A percentile compares a stretch with the other conserved stretches of the same genome.
Evolutionary conservation across 2,797 vertebrate genomes (phyloP).

Genomic region (Pterois miles): DNA sequence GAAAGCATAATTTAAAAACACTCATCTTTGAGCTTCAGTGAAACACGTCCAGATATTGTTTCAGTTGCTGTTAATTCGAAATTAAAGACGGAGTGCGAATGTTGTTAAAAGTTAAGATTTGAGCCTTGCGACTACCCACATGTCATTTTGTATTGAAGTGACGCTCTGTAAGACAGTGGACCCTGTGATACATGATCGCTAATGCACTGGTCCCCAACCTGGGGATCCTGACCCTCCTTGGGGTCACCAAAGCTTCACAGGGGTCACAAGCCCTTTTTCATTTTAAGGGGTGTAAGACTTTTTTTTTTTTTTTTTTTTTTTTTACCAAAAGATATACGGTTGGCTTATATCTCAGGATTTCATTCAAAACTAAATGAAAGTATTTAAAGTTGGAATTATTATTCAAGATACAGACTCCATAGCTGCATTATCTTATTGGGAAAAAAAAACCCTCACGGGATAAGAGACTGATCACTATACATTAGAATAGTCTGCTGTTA

Average conservation of each 20-base stretch:
- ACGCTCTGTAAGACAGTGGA: neutral
- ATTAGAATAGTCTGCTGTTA: rapidly evolving
- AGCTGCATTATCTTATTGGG: no score
- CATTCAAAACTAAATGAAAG: neutral
- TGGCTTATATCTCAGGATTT: no score
- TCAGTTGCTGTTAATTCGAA: neutral
- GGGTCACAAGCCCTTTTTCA: no score
- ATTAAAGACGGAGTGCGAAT: neutral
- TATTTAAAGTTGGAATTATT: no score
- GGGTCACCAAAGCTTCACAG: no score
- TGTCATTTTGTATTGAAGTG: neutral
- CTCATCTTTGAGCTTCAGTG: neutral
- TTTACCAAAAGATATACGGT: no score
- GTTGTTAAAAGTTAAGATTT: neutral
- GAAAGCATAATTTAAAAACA: neutral
- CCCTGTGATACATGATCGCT: neutral
- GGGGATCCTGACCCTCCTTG: no score
- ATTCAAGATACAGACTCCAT: no score
- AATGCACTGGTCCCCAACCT: neutral
- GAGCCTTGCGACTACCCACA: neutral
- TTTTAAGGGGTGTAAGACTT: no score
- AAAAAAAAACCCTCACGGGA: no score
- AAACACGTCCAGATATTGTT: neutral
- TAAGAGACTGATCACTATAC: no score
- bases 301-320: no score